Base-by-base conservation (phyloP, 2,113 vertebrate species). In the Brachionichthys hirsutus region DNA sequence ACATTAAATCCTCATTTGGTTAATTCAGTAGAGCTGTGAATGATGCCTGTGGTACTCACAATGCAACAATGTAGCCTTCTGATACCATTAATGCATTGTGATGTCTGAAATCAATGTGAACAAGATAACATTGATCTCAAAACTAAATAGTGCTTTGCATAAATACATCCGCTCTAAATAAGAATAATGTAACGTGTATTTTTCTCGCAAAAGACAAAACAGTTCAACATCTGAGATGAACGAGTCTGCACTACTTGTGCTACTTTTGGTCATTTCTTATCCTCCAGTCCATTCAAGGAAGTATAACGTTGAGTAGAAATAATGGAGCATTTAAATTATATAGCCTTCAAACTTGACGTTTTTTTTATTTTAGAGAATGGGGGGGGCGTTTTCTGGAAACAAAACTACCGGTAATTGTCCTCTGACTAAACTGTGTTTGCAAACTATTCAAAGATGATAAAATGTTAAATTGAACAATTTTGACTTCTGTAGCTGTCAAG, bases 161-260 rank as follows among this genome's bases (percentile, higher is more conserved):
- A 42, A 2, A 34, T 17, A 22, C 12, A 54, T 35, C 42, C 11
- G 8, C 17, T n/a, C 14, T 56, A 14, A 8, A 43, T 34, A 41
- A 52, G 16, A 36, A 19, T 42, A 10, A 54, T 41, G n/a, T 16
- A 20, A 18, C 46, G 22, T 34, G 6, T 36, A 18, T 38, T 30
- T 48, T 54, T 51, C 7, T 62, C 48, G 9, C 41, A 5, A 14
- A 46, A 43, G 15, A 3, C 14, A 47, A 18, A 53, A 7, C 16
- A 20, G 55, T 30, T 72, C 59, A 56, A 41, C 46, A 38, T 12
- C 44, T 12, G 46, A 50, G 13, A 24, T 8, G 13, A 59, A 49
- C 41, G 57, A 15, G 40, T 72, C 13, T 65, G 62, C 35, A 44
- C 13, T 9, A 59, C 1, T 0, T n/a, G 6, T 10, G 4, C 53